phyloP scores from a whole-genome alignment of 2,888 invertebrate genomes.

The Cheilosia grossa region DNA sequence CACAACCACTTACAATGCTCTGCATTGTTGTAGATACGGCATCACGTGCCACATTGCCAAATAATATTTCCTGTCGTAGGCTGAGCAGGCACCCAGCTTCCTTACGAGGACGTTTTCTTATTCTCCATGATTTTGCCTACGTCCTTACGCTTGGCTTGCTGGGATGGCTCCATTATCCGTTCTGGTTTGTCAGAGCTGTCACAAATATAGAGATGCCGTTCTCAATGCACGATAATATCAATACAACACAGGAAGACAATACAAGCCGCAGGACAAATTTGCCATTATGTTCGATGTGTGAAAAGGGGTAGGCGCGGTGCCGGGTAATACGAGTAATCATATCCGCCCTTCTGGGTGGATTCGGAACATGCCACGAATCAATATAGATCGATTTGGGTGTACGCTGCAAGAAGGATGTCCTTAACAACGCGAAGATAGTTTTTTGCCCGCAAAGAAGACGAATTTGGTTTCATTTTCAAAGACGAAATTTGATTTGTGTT shows the following conservation, averaged over 20 bases:
- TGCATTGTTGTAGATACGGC: constrained; percentile 20
- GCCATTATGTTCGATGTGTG: constrained; percentile 48
- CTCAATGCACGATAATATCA: constrained; percentile 36
- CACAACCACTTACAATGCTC: constrained; percentile 2
- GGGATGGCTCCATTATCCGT: constrained; percentile 33
- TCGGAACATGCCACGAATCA: constrained; percentile 13
- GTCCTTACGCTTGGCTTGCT: constrained; percentile 6
- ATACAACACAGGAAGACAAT: constrained; percentile 62
- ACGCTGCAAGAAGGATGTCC: constrained; percentile 20
- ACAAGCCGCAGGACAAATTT: constrained; percentile 60
- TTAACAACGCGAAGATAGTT: constrained; percentile 38
- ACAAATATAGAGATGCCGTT: constrained; percentile 41
- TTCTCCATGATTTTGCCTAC: constrained; percentile 13
- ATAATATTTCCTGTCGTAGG: constrained; percentile 54
- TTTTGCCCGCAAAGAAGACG: not conserved
- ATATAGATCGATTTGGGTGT: constrained; percentile 17
- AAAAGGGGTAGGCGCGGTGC: constrained; percentile 5
- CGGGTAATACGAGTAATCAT: constrained; percentile 32
- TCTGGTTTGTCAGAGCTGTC: constrained; percentile 54
- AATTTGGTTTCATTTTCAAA: constrained; percentile 28
- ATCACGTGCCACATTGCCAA: constrained; percentile 55
- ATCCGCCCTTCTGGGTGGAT: constrained; percentile 39
- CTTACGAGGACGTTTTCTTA: constrained; percentile 14
- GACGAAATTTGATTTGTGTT: constrained; percentile 47
- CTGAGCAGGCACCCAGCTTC: constrained; percentile 3